Conservation (phyloP, 2,797 vertebrate species). For the Sebastes itinus region DNA sequence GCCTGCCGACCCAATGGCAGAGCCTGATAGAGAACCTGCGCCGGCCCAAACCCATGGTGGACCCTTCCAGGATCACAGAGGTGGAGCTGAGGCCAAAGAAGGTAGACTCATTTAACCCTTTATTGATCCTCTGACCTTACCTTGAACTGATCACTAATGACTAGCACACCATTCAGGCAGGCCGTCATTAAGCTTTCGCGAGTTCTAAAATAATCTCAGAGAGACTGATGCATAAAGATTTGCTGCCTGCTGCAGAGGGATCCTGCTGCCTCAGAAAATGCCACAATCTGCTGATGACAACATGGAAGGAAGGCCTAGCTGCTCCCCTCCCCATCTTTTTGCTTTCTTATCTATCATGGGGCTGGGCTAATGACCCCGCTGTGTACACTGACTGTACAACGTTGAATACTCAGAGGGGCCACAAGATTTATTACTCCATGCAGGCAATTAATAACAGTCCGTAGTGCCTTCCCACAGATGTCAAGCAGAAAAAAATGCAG, state of each 20-base stretch:
- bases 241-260: constrained; percentile 27
- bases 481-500: constrained; percentile 78
- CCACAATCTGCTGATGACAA: constrained; percentile 57
- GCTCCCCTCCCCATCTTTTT: constrained; percentile 54
- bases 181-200: neutral
- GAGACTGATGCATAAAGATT: neutral
- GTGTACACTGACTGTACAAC: constrained; percentile 74
- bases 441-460: constrained; percentile 82
- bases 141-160: constrained; percentile 3
- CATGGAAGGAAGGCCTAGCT: constrained; percentile 6
- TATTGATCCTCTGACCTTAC: constrained; percentile 34
- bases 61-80: constrained; percentile 94
- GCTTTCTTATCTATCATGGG: constrained; percentile 72
- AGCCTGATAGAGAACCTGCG: constrained; percentile 95
- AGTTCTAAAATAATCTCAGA: neutral
- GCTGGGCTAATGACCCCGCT: constrained; percentile 75
- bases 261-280: constrained; percentile 55
- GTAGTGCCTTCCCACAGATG: constrained; percentile 66
- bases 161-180: neutral
- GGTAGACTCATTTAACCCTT: constrained; percentile 75
- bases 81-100: constrained; percentile 98
- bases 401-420: constrained; percentile 74
- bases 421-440: constrained; percentile 81
- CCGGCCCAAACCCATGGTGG: constrained; percentile 95
- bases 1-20: constrained; percentile 97